These are phyloP conservation scores for Mythimna albipuncta DNA, from an alignment of 2,888 invertebrate genomes.

Conservation along the genomic window DNA sequence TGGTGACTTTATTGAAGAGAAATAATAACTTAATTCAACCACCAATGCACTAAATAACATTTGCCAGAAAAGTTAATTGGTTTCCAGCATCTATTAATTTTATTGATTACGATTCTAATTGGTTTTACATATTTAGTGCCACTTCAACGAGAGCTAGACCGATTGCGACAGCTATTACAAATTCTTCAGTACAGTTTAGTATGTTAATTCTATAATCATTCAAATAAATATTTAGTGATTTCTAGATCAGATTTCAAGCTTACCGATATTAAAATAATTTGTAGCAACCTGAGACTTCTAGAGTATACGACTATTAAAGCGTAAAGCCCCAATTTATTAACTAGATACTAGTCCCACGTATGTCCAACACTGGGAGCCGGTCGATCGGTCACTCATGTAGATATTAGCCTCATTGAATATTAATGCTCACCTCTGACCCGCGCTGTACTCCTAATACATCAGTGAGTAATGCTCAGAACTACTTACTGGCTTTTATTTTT, in stretches of 20 bases:
- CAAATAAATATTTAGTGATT: not conserved
- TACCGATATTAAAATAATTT: constrained; percentile 20
- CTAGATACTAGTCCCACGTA: constrained; percentile 28
- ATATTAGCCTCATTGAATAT: constrained; percentile 66
- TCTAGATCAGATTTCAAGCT: constrained; percentile 3
- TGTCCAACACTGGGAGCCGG: constrained; percentile 68
- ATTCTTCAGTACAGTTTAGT: not conserved
- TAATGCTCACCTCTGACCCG: constrained; percentile 67
- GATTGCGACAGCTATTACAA: not conserved
- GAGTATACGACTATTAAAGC: not conserved
- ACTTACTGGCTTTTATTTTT: constrained; percentile 58
- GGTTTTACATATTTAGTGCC: too few relatives aligned
- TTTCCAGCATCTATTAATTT: not conserved
- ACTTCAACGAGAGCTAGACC: not conserved
- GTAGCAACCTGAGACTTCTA: not conserved
- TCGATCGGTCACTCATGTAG: constrained; percentile 67
- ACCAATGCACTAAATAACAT: not conserved
- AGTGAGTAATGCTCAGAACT: constrained; percentile 54
- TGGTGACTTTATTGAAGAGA: constrained; percentile 1
- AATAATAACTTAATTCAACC: constrained; percentile 18
- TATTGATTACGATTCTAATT: too few relatives aligned
- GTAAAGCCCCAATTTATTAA: constrained; percentile 9
- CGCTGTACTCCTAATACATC: constrained; percentile 42
- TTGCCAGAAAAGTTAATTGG: not conserved
- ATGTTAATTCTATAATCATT: not conserved